A percentile compares a stretch with the other conserved stretches of the same genome.
Evolutionary conservation across 2,797 vertebrate species (phyloP).

Genomic region (Megalops cyprinoides): DNA sequence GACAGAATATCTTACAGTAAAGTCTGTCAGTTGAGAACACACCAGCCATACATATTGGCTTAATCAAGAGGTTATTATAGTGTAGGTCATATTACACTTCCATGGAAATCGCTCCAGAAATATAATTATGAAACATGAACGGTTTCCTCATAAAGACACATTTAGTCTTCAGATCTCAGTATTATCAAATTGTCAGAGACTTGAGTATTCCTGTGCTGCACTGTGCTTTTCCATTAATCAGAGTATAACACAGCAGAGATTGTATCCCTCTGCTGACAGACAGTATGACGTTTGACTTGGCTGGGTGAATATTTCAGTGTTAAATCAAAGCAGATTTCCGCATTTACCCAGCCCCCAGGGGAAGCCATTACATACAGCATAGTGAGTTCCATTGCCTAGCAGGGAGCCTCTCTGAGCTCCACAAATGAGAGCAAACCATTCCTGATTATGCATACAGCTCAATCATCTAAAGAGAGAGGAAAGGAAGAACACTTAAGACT

Average conservation of each 20-base stretch:
- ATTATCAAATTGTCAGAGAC: slow-evolving; percentile 27
- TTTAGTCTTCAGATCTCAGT: slow-evolving; percentile 7
- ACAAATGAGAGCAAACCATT: slow-evolving; percentile 30
- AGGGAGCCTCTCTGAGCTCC: slow-evolving; percentile 24
- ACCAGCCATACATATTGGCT: not conserved
- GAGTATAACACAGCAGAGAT: slow-evolving; percentile 3
- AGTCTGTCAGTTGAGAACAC: not conserved
- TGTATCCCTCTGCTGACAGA: slow-evolving; percentile 15
- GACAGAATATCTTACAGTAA: not conserved
- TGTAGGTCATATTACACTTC: slow-evolving; percentile 13
- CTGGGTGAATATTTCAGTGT: slow-evolving; percentile 23
- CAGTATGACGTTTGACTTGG: slow-evolving; percentile 31
- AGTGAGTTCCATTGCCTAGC: slow-evolving; percentile 24
- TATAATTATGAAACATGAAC: slow-evolving; percentile 1
- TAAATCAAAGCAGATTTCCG: slow-evolving; percentile 28
- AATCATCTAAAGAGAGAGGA: slow-evolving; percentile 18
- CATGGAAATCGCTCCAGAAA: slow-evolving; percentile 14
- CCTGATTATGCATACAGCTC: slow-evolving; percentile 22
- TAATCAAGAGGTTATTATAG: not conserved
- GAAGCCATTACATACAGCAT: slow-evolving; percentile 35
- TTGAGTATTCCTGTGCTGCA: not conserved
- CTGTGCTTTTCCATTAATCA: slow-evolving; percentile 17
- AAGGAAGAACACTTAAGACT: slow-evolving; percentile 4
- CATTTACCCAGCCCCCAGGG: slow-evolving; percentile 28
- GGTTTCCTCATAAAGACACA: slow-evolving; percentile 18